A percentile compares a stretch with the other conserved stretches of the same genome.
phyloP scores from a whole-genome alignment of 2,888 invertebrate species.

The Saturnia japonica region DNA sequence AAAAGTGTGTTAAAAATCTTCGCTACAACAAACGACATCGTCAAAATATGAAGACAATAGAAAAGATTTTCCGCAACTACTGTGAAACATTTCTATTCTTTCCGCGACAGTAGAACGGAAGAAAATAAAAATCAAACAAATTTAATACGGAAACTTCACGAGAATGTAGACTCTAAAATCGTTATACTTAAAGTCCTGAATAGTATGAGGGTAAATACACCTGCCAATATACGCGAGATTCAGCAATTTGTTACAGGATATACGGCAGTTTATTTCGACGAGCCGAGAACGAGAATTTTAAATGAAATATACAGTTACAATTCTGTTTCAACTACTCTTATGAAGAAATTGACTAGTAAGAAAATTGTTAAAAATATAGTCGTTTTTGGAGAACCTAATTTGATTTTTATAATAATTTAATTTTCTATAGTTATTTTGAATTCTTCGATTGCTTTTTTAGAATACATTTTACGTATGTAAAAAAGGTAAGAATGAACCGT shows the following conservation, averaged over 20 bases:
- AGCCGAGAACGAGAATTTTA: slow-evolving; percentile 28
- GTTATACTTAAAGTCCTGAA: slow-evolving; percentile 27
- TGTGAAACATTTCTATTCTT: slow-evolving; percentile 33
- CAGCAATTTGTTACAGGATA: slow-evolving; percentile 60
- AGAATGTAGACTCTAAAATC: slow-evolving; percentile 25
- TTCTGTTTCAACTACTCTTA: neutral
- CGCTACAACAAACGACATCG: neutral
- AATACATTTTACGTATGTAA: neutral
- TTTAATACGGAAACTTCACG: slow-evolving; percentile 3
- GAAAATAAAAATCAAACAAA: slow-evolving; percentile 16
- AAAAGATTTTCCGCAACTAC: slow-evolving; percentile 11
- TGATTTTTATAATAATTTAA: neutral
- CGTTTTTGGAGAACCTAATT: too few species aligned
- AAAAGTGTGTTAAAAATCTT: too few species aligned
- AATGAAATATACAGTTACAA: neutral
- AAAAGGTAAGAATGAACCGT: neutral
- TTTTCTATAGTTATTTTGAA: neutral
- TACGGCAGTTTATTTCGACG: slow-evolving; percentile 39
- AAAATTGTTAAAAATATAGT: neutral
- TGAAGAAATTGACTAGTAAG: neutral
- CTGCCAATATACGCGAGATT: slow-evolving; percentile 58
- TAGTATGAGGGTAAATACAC: slow-evolving; percentile 34
- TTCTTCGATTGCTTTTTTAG: neutral
- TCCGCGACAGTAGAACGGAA: slow-evolving; percentile 29
- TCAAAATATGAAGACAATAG: slow-evolving; percentile 7